Conservation (phyloP, 2,888 invertebrate genomes). For the Apodemia duryi region DNA sequence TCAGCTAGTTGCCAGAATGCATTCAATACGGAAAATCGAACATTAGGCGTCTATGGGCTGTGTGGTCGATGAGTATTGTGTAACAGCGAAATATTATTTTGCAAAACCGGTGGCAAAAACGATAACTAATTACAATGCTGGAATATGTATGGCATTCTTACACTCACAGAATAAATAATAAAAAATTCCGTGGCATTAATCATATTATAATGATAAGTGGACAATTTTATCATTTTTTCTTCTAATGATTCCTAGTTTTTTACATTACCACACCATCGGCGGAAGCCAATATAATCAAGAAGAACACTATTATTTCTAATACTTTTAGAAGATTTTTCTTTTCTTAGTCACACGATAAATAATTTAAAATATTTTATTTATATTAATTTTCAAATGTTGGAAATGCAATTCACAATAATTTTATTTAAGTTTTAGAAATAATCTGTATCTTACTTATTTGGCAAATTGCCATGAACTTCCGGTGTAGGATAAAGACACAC, state of each 20-base stretch:
- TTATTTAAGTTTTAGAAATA: slow-evolving; percentile 17
- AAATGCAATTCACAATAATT: neutral
- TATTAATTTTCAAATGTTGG: neutral
- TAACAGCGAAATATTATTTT: too few species aligned
- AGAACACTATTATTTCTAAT: neutral
- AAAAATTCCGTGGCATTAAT: too few species aligned
- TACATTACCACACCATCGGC: neutral
- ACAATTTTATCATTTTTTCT: neutral
- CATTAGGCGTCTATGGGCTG: too few species aligned
- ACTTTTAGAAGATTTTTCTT: neutral
- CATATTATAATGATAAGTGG: neutral
- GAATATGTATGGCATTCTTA: too few species aligned
- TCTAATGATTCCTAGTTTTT: neutral
- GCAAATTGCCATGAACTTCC: slow-evolving; percentile 81
- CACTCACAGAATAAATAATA: too few species aligned
- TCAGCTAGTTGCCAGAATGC: too few species aligned
- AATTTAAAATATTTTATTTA: neutral
- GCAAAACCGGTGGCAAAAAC: too few species aligned
- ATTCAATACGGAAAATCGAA: too few species aligned
- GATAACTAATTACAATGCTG: too few species aligned
- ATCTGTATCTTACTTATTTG: slow-evolving; percentile 52
- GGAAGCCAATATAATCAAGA: neutral
- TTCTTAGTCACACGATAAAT: neutral
- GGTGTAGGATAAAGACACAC: slow-evolving; percentile 79
- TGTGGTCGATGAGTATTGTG: too few species aligned